Base-by-base conservation (phyloP, 2,797 vertebrate species). In the Zalophus californianus region DNA sequence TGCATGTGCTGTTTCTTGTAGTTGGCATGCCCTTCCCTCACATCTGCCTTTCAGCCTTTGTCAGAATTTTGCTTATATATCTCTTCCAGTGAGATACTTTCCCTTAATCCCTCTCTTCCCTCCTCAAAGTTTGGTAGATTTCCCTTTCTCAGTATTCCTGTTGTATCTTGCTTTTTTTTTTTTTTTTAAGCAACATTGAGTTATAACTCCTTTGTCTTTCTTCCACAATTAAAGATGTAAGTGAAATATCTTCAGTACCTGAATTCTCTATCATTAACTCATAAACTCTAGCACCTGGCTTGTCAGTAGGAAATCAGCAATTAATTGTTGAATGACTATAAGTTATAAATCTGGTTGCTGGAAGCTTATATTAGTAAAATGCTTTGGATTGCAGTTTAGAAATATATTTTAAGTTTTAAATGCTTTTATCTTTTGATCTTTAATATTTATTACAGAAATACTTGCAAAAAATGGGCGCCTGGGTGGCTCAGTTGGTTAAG, bases 391-490 rank as follows among this genome's bases (percentile, higher is more conserved):
- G 78, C 52, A 82, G 38, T 91, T 95, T 87, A 41, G 82, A 91
- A 79, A 66, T 79, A 48, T 8, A 84, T 58, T 56, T 78, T 92
- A 75, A 52, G 64, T 80, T 92, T 96, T 95, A 79, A 96, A 44
- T 88, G 52, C 12, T 44, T 25, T 18, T 70, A 35, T 89, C 44
- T 54, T 93, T 83, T 93, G n/a, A 73, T 9, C 50, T 91, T 79
- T 91, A 95, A 38, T 96, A 87, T 85, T 88, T 93, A 73, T 70
- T 88, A 79, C 11, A 87, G n/a, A 93, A 91, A 85, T 78, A 93
- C 60, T 85, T 52, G 91, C 50, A 50, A 68, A 68, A 68, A 88
- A 80, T 78, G n/a, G n/a, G n/a, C n/a, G n/a, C n/a, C n/a, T n/a
- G n/a, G n/a, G n/a, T n/a, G n/a, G n/a, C n/a, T n/a, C n/a, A n/a